Evolutionary conservation across 2,113 vertebrate species (phyloP).

Genomic region (Myocastor coypus): DNA sequence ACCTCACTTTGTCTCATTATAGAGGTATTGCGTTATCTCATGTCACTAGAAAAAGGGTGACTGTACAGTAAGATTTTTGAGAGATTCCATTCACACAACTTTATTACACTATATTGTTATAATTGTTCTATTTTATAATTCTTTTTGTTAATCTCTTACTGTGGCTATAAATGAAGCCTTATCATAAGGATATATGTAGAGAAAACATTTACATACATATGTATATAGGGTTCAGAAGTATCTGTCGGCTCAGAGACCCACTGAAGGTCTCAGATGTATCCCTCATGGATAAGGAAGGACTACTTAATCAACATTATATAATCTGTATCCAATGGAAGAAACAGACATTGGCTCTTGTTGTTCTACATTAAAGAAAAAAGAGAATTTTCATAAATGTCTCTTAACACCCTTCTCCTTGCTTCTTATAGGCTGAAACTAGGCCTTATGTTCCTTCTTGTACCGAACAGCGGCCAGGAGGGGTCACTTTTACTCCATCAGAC

Average conservation of each 20-base stretch:
- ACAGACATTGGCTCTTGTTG: background rate
- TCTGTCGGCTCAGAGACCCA: background rate
- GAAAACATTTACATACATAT: no score
- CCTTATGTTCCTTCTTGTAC: background rate
- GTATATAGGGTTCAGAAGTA: background rate
- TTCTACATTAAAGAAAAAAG: background rate
- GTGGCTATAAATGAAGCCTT: background rate
- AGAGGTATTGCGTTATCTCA: background rate
- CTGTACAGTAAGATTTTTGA: background rate
- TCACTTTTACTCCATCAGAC: background rate
- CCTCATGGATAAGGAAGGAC: background rate
- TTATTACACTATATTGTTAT: background rate
- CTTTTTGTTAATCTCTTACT: background rate
- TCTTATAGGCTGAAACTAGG: background rate
- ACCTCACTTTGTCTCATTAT: background rate
- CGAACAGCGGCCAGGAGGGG: background rate
- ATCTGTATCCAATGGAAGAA: background rate
- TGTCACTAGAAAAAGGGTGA: background rate
- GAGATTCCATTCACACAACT: background rate
- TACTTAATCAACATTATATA: background rate
- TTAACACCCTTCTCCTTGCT: background rate
- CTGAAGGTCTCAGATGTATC: background rate
- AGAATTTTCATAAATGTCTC: conserved; percentile 3
- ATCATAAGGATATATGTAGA: background rate
- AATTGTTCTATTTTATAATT: background rate